These are phyloP conservation scores for Halisarca cf. caerulea DNA, from an alignment of 37 sponge, comb jelly and placozoan genomes.

Conservation along the genomic window DNA sequence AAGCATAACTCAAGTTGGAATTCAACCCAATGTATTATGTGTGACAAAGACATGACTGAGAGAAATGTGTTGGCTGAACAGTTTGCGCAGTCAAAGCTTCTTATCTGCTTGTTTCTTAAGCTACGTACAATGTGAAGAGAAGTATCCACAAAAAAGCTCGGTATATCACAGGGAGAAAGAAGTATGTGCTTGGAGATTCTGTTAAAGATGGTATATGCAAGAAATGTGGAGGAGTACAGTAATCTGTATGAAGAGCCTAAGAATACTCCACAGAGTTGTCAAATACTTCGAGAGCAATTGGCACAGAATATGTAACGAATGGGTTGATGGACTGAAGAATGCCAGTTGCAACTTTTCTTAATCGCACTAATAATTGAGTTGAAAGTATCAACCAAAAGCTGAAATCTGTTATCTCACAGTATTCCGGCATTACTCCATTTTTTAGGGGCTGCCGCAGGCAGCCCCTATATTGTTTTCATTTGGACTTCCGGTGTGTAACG, in stretches of 20 bases:
- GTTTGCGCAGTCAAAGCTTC: background rate
- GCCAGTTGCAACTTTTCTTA: background rate
- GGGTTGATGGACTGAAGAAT: conserved; percentile 54
- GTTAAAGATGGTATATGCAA: conserved; percentile 52
- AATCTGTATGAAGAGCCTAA: conserved; percentile 23
- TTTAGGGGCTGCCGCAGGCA: no score
- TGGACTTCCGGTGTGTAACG: no score
- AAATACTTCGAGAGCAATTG: conserved; percentile 63
- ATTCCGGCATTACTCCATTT: no score
- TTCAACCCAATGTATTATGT: background rate
- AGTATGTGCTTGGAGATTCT: conserved; percentile 32
- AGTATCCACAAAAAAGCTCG: conserved; percentile 29
- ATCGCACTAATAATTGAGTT: conserved; percentile 33
- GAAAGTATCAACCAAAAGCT: no score
- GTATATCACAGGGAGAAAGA: background rate
- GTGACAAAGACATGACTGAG: conserved; percentile 41
- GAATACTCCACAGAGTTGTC: conserved; percentile 12
- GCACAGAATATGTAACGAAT: conserved; percentile 65
- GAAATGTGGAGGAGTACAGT: conserved; percentile 42
- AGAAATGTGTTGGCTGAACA: conserved; percentile 3
- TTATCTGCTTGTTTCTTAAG: conserved; percentile 28
- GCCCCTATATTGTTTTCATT: no score
- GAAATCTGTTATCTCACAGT: no score
- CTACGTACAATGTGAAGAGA: conserved; percentile 22
- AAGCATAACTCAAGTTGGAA: conserved; percentile 9